A percentile compares a stretch with the other conserved stretches of the same genome.
These are phyloP conservation scores for Asteroscopus sphinx DNA, from an alignment of 2,888 invertebrate species.

Conservation along the genomic window DNA sequence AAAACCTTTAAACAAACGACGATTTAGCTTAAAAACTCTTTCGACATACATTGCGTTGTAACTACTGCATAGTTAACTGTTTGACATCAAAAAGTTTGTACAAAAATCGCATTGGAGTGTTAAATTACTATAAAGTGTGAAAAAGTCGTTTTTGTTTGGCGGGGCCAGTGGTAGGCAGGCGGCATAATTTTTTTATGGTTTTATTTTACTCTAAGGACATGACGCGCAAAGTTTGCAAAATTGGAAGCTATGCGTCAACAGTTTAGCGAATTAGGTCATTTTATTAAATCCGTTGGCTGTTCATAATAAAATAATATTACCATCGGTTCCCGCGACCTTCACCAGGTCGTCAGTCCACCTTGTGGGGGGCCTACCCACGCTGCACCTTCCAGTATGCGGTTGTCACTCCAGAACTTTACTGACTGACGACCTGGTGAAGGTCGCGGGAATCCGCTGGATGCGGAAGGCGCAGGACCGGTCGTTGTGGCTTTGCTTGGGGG, in stretches of 20 bases:
- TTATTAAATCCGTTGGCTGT: constrained; percentile 3
- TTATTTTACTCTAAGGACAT: constrained; percentile 40
- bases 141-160: background rate
- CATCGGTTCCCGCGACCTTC: too few relatives aligned
- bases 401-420: too few relatives aligned
- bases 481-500: too few relatives aligned
- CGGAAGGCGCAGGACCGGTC: too few relatives aligned
- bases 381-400: too few relatives aligned
- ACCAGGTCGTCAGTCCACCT: too few relatives aligned
- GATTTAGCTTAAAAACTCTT: background rate
- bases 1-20: constrained; percentile 3
- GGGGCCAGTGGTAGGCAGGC: background rate
- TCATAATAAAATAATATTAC: background rate
- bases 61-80: background rate
- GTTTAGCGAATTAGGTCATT: constrained; percentile 6
- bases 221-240: constrained; percentile 33
- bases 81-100: background rate
- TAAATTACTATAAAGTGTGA: background rate
- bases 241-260: constrained; percentile 19
- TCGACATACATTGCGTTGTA: constrained; percentile 12
- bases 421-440: too few relatives aligned
- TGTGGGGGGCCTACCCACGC: too few relatives aligned
- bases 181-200: constrained; percentile 43
- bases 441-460: too few relatives aligned
- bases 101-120: background rate